Evolutionary conservation across 2,797 vertebrate species (phyloP).

Genomic region (Xiphophorus birchmanni): DNA sequence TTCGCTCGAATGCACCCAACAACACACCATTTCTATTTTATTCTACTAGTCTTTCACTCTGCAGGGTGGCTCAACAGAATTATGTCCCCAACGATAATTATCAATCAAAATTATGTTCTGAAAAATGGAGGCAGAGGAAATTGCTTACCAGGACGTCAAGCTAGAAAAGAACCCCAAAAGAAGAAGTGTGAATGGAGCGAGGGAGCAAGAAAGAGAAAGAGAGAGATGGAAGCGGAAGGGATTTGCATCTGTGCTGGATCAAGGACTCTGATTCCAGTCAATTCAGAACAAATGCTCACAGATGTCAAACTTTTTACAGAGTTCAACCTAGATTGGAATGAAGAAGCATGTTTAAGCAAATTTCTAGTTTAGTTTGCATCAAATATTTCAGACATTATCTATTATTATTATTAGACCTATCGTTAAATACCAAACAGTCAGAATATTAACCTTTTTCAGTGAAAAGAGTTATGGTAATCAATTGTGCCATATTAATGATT

Average conservation of each 20-base stretch:
- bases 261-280: constrained; percentile 10
- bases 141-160: constrained; percentile 71
- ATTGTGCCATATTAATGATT: background rate
- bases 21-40: constrained; percentile 80
- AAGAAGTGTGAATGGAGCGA: constrained; percentile 36
- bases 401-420: background rate
- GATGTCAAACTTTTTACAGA: constrained; percentile 6
- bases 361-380: constrained; percentile 5
- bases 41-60: constrained; percentile 77
- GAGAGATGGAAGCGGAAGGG: constrained; percentile 4
- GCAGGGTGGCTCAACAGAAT: constrained; percentile 74
- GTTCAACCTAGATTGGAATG: background rate
- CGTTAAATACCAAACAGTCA: background rate
- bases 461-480: background rate
- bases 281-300: constrained; percentile 5
- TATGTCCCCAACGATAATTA: constrained; percentile 80
- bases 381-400: background rate
- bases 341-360: background rate
- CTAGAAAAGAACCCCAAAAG: constrained; percentile 49
- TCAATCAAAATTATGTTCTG: constrained; percentile 82
- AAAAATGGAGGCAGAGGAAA: constrained; percentile 75
- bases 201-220: constrained; percentile 20
- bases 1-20: constrained; percentile 74
- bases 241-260: constrained; percentile 30
- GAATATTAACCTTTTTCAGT: background rate